Evolutionary conservation across 2,888 invertebrate genomes (phyloP), one percentile per base, ranked within the genome.

Genomic region (Tetranychus piercei): DNA sequence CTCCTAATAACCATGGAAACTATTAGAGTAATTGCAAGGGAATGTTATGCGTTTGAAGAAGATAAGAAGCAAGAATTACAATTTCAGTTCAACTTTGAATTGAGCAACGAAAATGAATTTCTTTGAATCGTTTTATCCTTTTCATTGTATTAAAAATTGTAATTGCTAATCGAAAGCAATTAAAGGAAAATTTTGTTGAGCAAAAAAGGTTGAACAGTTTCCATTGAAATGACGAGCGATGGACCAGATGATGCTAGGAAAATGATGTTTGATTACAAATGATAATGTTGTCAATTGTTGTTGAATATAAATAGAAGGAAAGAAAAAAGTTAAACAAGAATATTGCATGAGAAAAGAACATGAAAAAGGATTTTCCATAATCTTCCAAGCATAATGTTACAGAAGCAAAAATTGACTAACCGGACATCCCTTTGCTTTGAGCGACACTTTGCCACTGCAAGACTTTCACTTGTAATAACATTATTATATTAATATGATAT

Each of bases 291-390:
- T 34, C 34, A 34, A 34, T 34, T 34, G 34, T 34, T 34, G 34
- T 34, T 34, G 34, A 55, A 55, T 55, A 55, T 15, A 15, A 15
- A 15, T 55, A 3, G 55, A 15, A 55, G 7, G 3, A 55, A 7
- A 15, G 55, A 55, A 55, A 55, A 15, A 15, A 15, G 55, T 9
- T 55, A 15, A 34, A 34, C 34, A 34, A 34, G 55, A 15, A 55
- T 15, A 55, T 15, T 55, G 55, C 15, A 15, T 15, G 55, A 55
- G 55, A 15, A 15, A 55, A 55, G 34, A 55, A 55, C 55, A 55
- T 55, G 55, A 55, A 55, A 55, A 55, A 55, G 55, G 55, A 55
- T 55, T 55, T 55, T 55, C 55, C 55, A 55, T 55, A 55, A 55
- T 55, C 55, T 55, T 55, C 55, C 55, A 55, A 55, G 55, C 55